Evolutionary conservation across 2,888 invertebrate genomes (phyloP).

Genomic region (Pyrocoelia pectoralis): DNA sequence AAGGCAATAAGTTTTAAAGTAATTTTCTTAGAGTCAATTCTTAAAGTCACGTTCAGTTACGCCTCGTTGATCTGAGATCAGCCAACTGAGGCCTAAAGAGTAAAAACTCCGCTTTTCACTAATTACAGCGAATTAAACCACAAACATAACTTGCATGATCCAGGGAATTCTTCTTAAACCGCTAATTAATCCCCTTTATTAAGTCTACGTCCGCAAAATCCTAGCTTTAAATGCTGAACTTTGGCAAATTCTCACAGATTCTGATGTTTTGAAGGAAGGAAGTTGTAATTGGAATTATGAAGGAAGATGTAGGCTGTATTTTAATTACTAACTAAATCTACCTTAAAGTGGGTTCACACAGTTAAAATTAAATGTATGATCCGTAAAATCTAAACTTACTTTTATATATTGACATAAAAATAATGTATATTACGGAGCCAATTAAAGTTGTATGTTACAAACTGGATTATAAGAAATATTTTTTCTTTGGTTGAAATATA

Average conservation of each 20-base stretch:
- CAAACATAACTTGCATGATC: slow-evolving; percentile 47
- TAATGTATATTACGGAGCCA: neutral
- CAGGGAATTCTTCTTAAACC: slow-evolving; percentile 46
- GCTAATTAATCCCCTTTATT: slow-evolving; percentile 49
- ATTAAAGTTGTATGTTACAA: neutral
- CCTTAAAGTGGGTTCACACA: slow-evolving; percentile 28
- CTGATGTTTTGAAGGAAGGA: slow-evolving; percentile 35
- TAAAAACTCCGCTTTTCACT: slow-evolving; percentile 42
- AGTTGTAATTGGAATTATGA: slow-evolving; percentile 34
- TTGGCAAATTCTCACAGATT: slow-evolving; percentile 36
- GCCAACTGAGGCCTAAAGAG: slow-evolving; percentile 40
- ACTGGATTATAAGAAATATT: neutral
- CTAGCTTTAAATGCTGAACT: slow-evolving; percentile 33
- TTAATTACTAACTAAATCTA: slow-evolving; percentile 35
- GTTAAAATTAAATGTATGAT: slow-evolving; percentile 13
- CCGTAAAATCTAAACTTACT: neutral
- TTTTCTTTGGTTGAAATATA: neutral
- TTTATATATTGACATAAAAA: neutral
- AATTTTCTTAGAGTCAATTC: slow-evolving; percentile 37
- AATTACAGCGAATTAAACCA: slow-evolving; percentile 43
- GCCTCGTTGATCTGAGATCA: slow-evolving; percentile 40
- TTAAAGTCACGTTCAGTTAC: slow-evolving; percentile 41
- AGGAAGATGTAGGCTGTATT: slow-evolving; percentile 32
- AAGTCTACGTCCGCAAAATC: slow-evolving; percentile 38
- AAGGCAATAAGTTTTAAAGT: slow-evolving; percentile 37